A percentile compares a stretch with the other conserved stretches of the same genome.
Conservation (phyloP, 23 tunicate species). For the Aplidium turbinatum region DNA sequence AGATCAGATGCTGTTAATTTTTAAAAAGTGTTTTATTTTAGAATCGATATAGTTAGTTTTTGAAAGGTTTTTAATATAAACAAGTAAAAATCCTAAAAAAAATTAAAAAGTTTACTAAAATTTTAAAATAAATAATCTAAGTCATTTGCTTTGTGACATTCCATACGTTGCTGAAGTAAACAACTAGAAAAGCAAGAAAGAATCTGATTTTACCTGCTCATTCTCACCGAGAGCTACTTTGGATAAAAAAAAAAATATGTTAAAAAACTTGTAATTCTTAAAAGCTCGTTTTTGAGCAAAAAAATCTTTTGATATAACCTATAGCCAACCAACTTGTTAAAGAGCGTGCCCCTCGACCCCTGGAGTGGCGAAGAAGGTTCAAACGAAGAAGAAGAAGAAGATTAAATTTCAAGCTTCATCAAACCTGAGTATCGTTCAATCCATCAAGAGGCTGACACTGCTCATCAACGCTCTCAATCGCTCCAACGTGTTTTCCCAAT, state of each 20-base stretch:
- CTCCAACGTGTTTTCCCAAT: conserved; percentile 40
- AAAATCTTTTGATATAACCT: background rate
- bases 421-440: conserved; percentile 36
- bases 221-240: too few species aligned
- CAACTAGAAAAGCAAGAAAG: too few species aligned
- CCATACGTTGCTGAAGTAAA: too few species aligned
- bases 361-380: too few species aligned
- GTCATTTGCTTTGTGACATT: too few species aligned
- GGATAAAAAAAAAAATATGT: background rate
- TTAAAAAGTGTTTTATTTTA: background rate
- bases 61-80: too few species aligned
- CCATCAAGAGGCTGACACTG: conserved; percentile 51
- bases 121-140: background rate
- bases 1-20: background rate
- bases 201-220: too few species aligned
- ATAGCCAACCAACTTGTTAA: background rate
- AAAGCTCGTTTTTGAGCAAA: too few species aligned
- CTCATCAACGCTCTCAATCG: conserved; percentile 48
- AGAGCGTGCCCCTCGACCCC: too few species aligned
- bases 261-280: background rate
- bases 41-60: too few species aligned
- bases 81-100: background rate
- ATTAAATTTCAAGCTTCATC: too few species aligned
- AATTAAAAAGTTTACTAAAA: background rate
- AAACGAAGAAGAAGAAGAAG: too few species aligned